Conservation (phyloP, 2,888 invertebrate species). For the Endotricha flammealis region DNA sequence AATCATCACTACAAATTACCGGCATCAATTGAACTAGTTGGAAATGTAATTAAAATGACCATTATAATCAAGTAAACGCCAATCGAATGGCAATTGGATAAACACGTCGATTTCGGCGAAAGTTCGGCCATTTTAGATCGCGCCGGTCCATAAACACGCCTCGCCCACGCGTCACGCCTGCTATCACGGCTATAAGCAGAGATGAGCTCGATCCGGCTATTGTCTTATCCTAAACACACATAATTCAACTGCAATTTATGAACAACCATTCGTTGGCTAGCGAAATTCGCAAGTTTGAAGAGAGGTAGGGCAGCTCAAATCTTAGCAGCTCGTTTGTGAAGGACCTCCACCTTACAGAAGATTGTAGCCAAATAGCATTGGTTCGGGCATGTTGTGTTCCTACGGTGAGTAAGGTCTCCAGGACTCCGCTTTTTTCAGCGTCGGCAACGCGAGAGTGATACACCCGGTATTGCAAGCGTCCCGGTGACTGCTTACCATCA, state of each 20-base stretch:
- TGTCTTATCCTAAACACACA: slow-evolving; percentile 16
- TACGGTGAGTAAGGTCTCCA: too few relatives aligned
- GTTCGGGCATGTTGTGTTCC: too few relatives aligned
- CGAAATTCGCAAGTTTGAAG: not conserved
- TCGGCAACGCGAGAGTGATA: too few relatives aligned
- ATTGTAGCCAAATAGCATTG: too few relatives aligned
- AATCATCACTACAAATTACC: too few relatives aligned
- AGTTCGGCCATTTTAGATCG: slow-evolving; percentile 31
- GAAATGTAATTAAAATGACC: slow-evolving; percentile 20
- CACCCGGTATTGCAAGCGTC: not conserved
- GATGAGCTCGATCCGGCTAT: slow-evolving; percentile 32
- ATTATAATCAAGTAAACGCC: slow-evolving; percentile 29
- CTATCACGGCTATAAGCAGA: slow-evolving; percentile 27
- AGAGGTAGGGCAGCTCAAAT: too few relatives aligned
- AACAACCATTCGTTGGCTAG: not conserved
- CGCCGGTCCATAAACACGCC: slow-evolving; percentile 13
- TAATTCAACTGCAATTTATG: slow-evolving; percentile 12
- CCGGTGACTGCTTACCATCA: not conserved
- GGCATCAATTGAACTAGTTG: not conserved
- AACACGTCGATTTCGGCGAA: slow-evolving; percentile 32
- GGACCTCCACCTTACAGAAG: too few relatives aligned
- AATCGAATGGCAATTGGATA: slow-evolving; percentile 29
- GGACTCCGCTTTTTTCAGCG: too few relatives aligned
- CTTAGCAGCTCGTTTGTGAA: too few relatives aligned
- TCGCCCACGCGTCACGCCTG: slow-evolving; percentile 19